Percentiles rank a stretch among this genome's conserved stretches.
Conservation (phyloP, 2,888 invertebrate species). For the Chrysina gloriosa region DNA sequence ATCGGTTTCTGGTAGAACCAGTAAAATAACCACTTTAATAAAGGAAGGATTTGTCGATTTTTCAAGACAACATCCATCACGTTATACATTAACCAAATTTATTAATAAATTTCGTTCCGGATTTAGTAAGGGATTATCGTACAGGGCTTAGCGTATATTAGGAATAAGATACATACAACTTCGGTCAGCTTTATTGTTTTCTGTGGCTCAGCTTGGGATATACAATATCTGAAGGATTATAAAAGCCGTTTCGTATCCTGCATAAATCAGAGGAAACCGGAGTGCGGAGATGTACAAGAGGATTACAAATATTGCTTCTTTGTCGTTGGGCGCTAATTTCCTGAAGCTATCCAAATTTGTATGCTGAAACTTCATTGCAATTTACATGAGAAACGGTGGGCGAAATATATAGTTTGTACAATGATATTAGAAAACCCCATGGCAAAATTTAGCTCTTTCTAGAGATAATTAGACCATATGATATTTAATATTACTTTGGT, state of each 20-base stretch:
- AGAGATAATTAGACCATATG: too few relatives aligned
- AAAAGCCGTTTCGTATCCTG: slow-evolving; percentile 10
- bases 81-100: too few relatives aligned
- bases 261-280: slow-evolving; percentile 13
- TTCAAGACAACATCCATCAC: too few relatives aligned
- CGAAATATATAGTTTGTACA: too few relatives aligned
- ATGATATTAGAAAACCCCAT: too few relatives aligned
- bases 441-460: too few relatives aligned
- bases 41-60: too few relatives aligned
- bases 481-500: too few relatives aligned
- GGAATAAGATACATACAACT: too few relatives aligned
- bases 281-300: slow-evolving; percentile 7
- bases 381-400: background rate
- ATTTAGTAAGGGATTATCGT: background rate
- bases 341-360: slow-evolving; percentile 7
- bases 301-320: slow-evolving; percentile 8
- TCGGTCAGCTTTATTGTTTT: slow-evolving; percentile 1
- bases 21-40: too few relatives aligned
- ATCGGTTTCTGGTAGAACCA: too few relatives aligned
- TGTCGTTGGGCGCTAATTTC: slow-evolving; percentile 15
- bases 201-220: background rate
- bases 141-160: background rate
- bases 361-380: background rate
- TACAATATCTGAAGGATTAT: slow-evolving; percentile 9
- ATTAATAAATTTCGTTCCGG: background rate